These are phyloP conservation scores for Pyrochroa serraticornis DNA, from an alignment of 2,888 invertebrate species.

Conservation along the genomic window DNA sequence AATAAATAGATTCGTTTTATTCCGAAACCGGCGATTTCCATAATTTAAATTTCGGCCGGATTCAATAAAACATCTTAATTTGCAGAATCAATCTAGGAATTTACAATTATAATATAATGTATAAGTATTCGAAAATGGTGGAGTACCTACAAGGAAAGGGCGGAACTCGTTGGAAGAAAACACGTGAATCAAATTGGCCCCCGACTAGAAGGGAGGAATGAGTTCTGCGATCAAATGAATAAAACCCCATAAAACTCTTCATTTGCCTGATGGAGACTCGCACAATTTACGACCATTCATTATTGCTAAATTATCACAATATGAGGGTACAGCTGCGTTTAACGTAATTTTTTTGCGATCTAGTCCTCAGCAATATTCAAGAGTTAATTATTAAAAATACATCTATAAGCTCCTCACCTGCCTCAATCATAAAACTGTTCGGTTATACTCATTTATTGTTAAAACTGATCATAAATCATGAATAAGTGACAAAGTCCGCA, in stretches of 20 bases:
- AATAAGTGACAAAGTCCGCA: constrained; percentile 25
- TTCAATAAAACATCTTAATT: constrained; percentile 14
- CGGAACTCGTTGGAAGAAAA: constrained; percentile 47
- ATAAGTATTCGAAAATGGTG: constrained; percentile 38
- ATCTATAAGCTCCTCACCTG: too few species aligned
- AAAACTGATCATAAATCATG: constrained; percentile 9
- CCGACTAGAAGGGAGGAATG: constrained; percentile 20
- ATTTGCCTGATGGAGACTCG: too few species aligned
- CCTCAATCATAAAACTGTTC: too few species aligned
- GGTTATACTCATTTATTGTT: too few species aligned
- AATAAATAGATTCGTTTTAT: background rate
- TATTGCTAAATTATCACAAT: too few species aligned
- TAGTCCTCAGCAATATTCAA: too few species aligned
- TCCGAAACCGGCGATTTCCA: background rate
- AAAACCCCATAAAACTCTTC: constrained; percentile 8
- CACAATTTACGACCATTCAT: too few species aligned
- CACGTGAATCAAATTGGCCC: constrained; percentile 46
- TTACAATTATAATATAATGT: constrained; percentile 43
- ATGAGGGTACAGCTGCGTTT: too few species aligned
- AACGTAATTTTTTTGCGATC: too few species aligned
- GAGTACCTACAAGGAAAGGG: constrained; percentile 45
- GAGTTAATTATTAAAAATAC: too few species aligned
- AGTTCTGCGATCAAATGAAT: constrained; percentile 6
- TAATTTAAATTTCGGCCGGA: constrained; percentile 2
- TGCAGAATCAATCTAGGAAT: constrained; percentile 41